Base-by-base conservation (phyloP, 37 sponge, comb jelly and placozoan species). In the Spongilla lacustris region DNA sequence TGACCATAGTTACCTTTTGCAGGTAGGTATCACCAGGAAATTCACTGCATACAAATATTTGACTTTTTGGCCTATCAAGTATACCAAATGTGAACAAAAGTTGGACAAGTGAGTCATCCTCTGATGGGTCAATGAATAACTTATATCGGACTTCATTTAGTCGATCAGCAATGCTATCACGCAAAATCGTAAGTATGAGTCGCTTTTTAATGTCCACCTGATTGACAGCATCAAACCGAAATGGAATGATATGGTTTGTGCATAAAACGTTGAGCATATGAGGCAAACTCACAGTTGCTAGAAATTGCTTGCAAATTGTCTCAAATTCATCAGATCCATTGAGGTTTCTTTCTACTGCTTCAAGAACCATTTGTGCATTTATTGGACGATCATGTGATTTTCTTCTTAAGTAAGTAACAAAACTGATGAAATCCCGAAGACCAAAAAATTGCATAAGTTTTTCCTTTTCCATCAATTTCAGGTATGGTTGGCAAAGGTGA, bases 361-460 rank as follows among this genome's bases (percentile, higher is more conserved):
- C 26, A 3, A 82, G 0, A 2, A 89, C 37, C 14, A 75, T 41
- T 70, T 87, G 80, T 29, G 70, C 68, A 72, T 73, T 77, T 35
- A 66, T 27, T 14, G 0, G 17, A 27, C 50, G 27, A 32, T 8
- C 26, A 29, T 34, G 76, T 4, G 78, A 35, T 19, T 75, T 70
- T 2, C 86, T 67, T 36, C 85, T 50, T 67, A 92, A 37, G 46
- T 92, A 85, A 33, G 32, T 74, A 28, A 88, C 68, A 68, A 92
- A 88, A 67, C 87, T 84, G 66, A 91, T 91, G 31, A 91, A 90
- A 37, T 91, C 92, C 50, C 92, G 71, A 37, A 92, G 69, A 50
- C 93, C 93, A 79, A 75, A 92, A 27, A 92, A 89, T n/a, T 70
- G 72, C 32, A 25, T 58, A 50, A 84, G 66, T 0, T 71, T 30